Evolutionary conservation across 2,797 vertebrate species (phyloP), one percentile per base, ranked within the genome.

Genomic region (Sebastes itinus): DNA sequence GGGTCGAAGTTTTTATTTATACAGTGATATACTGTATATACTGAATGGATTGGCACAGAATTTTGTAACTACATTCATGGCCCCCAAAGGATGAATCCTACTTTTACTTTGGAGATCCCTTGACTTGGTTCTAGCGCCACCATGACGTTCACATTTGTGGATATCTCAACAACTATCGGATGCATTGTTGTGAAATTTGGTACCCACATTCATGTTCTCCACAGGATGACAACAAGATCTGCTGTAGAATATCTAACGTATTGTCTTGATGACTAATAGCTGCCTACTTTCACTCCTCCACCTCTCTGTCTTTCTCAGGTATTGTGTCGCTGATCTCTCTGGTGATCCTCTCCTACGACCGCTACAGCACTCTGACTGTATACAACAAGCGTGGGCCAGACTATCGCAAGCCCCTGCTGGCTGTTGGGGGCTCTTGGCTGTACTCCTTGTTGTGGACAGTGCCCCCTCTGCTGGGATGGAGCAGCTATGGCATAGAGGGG

Each of bases 391-490:
- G 56, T 1, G 94, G 92, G 0, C 71, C 94, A 5, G 92, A 94
- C 87, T 97, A 95, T 81, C 92, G 83, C 28, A 97, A 96, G 81
- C 96, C 96, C 0, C 75, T 97, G 80, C 78, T 98, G 81, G 97
- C 97, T 0, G 96, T 98, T 0, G 93, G 88, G 0, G 94, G 94
- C 1, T 95, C 97, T 0, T 98, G 97, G 97, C 83, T 97, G 27
- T 98, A 98, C 88, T 96, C 97, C 72, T 85, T 98, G 87, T 8
- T 97, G 79, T 98, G 97, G 97, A 98, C 97, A 0, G 92, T 97
- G 74, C 97, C 97, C 7, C 97, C 97, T 20, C 94, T 98, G 33
- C 73, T 98, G 4, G 97, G 97, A 3, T 98, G 97, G 97, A 97
- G 97, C 90, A 97, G 97, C 84, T 98, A 98, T 0, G 96, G 92